Percentiles rank a stretch among this genome's conserved stretches.
These are phyloP conservation scores for Pteropus alecto DNA, from an alignment of 2,113 vertebrate genomes.

Conservation along the genomic window DNA sequence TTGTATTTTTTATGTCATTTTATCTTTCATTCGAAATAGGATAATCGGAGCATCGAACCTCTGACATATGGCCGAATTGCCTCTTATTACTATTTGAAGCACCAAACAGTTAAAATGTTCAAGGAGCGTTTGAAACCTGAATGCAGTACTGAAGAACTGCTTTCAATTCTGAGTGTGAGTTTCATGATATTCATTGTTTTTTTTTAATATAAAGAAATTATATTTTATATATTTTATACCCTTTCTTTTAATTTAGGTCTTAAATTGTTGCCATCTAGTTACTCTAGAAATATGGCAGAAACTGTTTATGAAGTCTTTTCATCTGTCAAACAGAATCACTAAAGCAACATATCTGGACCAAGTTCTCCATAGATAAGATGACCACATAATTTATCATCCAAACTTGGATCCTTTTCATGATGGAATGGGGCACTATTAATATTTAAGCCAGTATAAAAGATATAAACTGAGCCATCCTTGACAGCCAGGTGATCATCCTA, in stretches of 20 bases:
- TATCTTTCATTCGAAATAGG: slow-evolving; percentile 81
- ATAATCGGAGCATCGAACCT: slow-evolving; percentile 90
- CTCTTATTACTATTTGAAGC: slow-evolving; percentile 97
- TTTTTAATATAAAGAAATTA: background rate
- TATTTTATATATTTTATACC: slow-evolving; percentile 28
- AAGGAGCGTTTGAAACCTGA: slow-evolving; percentile 92
- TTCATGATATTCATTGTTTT: background rate
- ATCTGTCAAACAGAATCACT: background rate
- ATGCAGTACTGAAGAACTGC: slow-evolving; percentile 88
- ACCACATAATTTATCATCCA: background rate
- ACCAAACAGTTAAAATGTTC: slow-evolving; percentile 94
- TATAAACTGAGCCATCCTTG: background rate
- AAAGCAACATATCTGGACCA: background rate
- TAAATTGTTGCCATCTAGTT: slow-evolving; percentile 1
- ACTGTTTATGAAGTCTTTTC: background rate
- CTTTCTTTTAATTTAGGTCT: slow-evolving; percentile 24
- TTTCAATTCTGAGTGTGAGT: slow-evolving; percentile 94
- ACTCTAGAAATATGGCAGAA: slow-evolving; percentile 22
- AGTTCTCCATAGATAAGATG: background rate
- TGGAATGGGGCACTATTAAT: background rate
- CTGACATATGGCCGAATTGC: slow-evolving; percentile 92
- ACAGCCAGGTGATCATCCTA: background rate
- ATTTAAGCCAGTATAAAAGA: background rate
- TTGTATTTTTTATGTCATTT: background rate
- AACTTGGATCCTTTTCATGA: background rate